These are phyloP conservation scores for Tachypleus tridentatus DNA, from an alignment of 1,140 invertebrate species.

Conservation along the genomic window DNA sequence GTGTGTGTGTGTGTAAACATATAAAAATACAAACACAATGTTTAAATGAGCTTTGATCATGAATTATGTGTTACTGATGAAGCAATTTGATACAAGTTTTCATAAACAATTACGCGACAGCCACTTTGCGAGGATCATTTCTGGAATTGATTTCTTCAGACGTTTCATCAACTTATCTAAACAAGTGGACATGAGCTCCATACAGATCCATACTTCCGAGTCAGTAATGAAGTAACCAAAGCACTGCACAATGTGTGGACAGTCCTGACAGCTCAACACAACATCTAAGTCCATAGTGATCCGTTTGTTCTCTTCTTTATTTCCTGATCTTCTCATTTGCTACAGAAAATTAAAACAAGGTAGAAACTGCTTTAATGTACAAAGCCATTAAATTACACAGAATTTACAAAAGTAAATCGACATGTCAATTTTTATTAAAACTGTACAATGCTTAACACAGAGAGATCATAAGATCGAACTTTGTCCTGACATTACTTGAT, in stretches of 20 bases:
- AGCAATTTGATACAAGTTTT: constrained; percentile 15
- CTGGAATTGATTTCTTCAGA: constrained; percentile 76
- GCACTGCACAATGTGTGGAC: constrained; percentile 93
- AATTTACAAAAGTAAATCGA: no score
- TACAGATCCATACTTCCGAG: constrained; percentile 86
- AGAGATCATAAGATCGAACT: no score
- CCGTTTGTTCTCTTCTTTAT: constrained; percentile 92
- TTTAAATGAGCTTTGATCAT: no score
- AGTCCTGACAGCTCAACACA: constrained; percentile 89
- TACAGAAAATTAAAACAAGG: constrained; percentile 30
- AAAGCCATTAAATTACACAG: no score
- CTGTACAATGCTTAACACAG: no score
- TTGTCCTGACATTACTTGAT: no score
- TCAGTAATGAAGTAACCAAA: constrained; percentile 94
- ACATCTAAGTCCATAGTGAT: constrained; percentile 98
- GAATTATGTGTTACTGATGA: constrained; percentile 5
- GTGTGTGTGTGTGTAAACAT: no score
- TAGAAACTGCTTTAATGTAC: no score
- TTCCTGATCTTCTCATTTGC: constrained; percentile 95
- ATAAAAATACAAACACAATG: no score
- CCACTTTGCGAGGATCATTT: constrained; percentile 89
- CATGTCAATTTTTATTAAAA: no score
- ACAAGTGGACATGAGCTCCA: constrained; percentile 98
- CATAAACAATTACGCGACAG: constrained; percentile 55
- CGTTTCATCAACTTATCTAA: constrained; percentile 91